Conservation (phyloP, 2,113 vertebrate species). For the Petroica traversi region DNA sequence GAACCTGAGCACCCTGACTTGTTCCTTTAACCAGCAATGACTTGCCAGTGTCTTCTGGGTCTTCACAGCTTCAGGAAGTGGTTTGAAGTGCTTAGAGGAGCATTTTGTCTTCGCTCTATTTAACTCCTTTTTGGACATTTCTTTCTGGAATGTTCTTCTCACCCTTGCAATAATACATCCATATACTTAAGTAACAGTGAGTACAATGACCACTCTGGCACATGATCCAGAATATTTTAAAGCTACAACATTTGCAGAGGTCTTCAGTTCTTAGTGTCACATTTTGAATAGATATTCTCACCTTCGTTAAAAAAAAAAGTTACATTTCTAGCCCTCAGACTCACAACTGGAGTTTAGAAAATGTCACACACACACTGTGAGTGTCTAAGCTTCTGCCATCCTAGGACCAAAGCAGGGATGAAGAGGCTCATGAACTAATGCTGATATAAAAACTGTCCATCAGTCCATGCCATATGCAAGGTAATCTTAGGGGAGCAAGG, state of each 20-base stretch:
- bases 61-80: not conserved
- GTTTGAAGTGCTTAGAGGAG: not conserved
- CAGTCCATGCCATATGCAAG: not conserved
- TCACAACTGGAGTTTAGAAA: not conserved
- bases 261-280: not conserved
- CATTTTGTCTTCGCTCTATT: not conserved
- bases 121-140: not conserved
- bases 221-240: not conserved
- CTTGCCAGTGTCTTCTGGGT: not conserved
- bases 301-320: not conserved
- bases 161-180: not conserved
- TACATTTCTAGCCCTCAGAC: not conserved
- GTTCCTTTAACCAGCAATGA: not conserved
- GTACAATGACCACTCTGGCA: not conserved
- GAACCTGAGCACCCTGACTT: not conserved
- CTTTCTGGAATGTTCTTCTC: not conserved
- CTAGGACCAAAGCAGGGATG: not conserved
- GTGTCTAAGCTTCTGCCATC: not conserved
- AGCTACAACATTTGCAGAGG: not conserved
- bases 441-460: not conserved
- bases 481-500: not conserved
- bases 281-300: not conserved
- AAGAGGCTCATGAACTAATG: not conserved
- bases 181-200: not conserved
- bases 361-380: fast-evolving